A percentile compares a stretch with the other conserved stretches of the same genome.
Evolutionary conservation across 2,797 vertebrate genomes (phyloP).

Genomic region (Benthosema pterotum): DNA sequence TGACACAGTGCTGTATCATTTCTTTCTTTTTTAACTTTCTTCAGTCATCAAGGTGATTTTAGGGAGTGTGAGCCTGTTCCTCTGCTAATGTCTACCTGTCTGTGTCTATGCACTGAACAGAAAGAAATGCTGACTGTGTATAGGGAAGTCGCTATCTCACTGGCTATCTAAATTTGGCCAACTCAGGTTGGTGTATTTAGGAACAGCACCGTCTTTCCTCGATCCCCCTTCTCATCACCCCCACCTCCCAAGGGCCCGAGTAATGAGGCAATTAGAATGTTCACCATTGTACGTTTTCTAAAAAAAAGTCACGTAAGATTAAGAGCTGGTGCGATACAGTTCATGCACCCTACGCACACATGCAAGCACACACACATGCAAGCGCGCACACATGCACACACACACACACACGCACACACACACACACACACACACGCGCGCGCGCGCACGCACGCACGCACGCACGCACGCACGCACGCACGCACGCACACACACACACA

Average conservation of each 20-base stretch:
- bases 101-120: constrained; percentile 30
- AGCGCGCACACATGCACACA: no score
- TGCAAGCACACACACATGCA: background rate
- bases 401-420: no score
- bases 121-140: constrained; percentile 66
- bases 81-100: constrained; percentile 34
- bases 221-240: background rate
- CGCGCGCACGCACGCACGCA: no score
- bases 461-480: no score
- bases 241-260: constrained; percentile 2
- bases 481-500: no score
- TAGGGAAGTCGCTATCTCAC: constrained; percentile 64
- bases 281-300: constrained; percentile 26
- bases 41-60: background rate
- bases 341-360: constrained; percentile 1
- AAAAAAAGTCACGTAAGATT: constrained; percentile 25
- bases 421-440: no score
- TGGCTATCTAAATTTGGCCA: constrained; percentile 71
- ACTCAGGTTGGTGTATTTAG: constrained; percentile 53
- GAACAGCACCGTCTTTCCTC: constrained; percentile 26
- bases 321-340: constrained; percentile 1
- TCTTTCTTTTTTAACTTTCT: background rate
- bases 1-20: no score
- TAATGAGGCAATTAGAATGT: constrained; percentile 56
- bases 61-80: constrained; percentile 1